Evolutionary conservation across 2,888 invertebrate genomes (phyloP), one percentile per base, ranked within the genome.

Genomic region (Scrobipalpa costella): DNA sequence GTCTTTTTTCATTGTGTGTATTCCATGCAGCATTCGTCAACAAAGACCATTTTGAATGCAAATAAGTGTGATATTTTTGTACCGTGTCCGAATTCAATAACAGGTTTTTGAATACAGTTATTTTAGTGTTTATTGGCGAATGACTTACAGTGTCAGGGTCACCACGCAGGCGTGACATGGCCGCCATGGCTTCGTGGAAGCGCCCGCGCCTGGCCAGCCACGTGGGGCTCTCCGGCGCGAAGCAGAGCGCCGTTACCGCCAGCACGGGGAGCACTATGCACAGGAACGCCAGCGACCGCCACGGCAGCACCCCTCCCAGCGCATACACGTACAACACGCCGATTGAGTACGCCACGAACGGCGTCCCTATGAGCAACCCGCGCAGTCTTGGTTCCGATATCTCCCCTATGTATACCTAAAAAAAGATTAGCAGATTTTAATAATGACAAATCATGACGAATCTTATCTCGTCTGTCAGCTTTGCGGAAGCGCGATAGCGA

Each of bases 311-410:
- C 0, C 94, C 94, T 0, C 96, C 96, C 13, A 96, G 83, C 0
- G 93, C 93, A 73, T 96, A 96, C 36, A 96, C 94, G 63, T 95
- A 85, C 0, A 96, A 87, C 55, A 96, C 95, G 27, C 96, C 96
- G 40, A 94, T 82, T 0, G 95, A 94, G 73, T 96, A 96, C 17
- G 95, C 94, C 27, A 95, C 94, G 74, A 95, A 95, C 0, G 95
- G 94, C 0, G 94, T 93, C n/a, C 95, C 95, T 34, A 94, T 94
- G 9, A 96, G 88, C 59, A 92, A 66, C 3, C 95, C 95, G 64
- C 96, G 92, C 17, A 96, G 80, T 72, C 94, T 92, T 21, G 96
- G 95, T 71, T 95, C 95, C 1, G 95, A 93, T 67, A 95, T 94
- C 86, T 96, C 96, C 5, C 95, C 95, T 67, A 96, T 92, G 69